phyloP scores from a whole-genome alignment of 1,140 invertebrate genomes.

The Drosophila tristis region DNA sequence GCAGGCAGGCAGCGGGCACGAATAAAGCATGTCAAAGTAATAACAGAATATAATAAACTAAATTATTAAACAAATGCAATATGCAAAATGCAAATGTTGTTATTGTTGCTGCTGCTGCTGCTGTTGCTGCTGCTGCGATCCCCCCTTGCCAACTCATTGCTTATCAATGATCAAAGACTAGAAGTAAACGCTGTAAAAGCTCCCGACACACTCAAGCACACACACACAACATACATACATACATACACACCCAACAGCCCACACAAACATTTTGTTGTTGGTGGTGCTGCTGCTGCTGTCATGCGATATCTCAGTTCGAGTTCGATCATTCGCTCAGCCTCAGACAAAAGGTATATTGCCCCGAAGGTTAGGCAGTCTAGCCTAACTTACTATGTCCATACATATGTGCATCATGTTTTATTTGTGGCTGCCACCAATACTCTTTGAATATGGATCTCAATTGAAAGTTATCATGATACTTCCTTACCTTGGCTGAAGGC shows the following conservation, averaged over 20 bases:
- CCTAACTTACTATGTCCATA: too few species aligned
- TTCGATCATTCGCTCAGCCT: not conserved
- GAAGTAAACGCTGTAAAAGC: conserved; percentile 75
- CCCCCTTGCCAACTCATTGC: conserved; percentile 8
- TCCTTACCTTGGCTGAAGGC: too few species aligned
- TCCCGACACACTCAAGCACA: conserved; percentile 40
- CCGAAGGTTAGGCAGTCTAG: too few species aligned
- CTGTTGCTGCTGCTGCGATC: too few species aligned
- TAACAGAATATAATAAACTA: conserved; percentile 74
- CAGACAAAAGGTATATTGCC: too few species aligned
- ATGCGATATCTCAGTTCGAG: conserved; percentile 34
- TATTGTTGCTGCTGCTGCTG: not conserved
- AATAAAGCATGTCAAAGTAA: conserved; percentile 79
- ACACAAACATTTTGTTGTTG: conserved; percentile 59
- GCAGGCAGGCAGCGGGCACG: conserved; percentile 40
- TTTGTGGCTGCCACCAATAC: too few species aligned
- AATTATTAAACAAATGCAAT: conserved; percentile 80
- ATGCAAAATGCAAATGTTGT: conserved; percentile 54
- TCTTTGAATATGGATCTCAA: not conserved
- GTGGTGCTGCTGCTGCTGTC: conserved; percentile 2
- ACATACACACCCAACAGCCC: conserved; percentile 43
- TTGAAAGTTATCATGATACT: too few species aligned
- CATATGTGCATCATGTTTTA: too few species aligned
- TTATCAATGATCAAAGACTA: conserved; percentile 77
- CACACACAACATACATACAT: not conserved